Percentiles rank a stretch among this genome's conserved stretches.
Conservation (phyloP, 2,888 invertebrate genomes). For the Poecilus cupreus region DNA sequence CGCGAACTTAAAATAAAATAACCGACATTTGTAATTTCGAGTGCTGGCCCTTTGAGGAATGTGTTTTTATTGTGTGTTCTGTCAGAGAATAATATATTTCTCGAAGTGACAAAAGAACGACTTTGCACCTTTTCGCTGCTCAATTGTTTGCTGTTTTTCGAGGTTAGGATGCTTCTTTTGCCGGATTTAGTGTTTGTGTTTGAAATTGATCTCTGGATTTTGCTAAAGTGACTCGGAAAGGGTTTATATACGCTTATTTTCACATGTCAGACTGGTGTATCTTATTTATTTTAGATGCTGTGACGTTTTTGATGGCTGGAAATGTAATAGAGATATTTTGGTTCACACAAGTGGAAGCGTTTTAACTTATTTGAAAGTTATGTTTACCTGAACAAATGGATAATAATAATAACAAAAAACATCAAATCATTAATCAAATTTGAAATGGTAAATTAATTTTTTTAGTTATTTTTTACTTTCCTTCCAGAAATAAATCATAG, state of each 20-base stretch:
- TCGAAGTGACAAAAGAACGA: slow-evolving; percentile 24
- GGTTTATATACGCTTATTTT: slow-evolving; percentile 29
- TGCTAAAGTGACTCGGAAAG: slow-evolving; percentile 5
- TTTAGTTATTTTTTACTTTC: too few species aligned
- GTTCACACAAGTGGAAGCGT: too few species aligned
- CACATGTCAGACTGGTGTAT: background rate
- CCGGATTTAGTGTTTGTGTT: background rate
- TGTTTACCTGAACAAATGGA: too few species aligned
- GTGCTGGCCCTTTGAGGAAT: slow-evolving; percentile 15
- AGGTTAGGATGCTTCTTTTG: background rate
- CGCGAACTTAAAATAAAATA: slow-evolving; percentile 45
- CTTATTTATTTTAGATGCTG: background rate
- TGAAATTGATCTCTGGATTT: slow-evolving; percentile 39
- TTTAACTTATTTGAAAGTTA: too few species aligned
- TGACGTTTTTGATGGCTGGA: background rate
- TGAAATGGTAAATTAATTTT: too few species aligned
- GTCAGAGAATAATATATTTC: slow-evolving; percentile 45
- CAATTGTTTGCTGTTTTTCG: slow-evolving; percentile 7
- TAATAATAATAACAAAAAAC: too few species aligned
- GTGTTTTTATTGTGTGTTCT: slow-evolving; percentile 50
- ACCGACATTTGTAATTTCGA: slow-evolving; percentile 54
- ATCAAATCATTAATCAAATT: too few species aligned
- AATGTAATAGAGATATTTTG: background rate
- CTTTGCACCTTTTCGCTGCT: slow-evolving; percentile 11
- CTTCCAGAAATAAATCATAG: too few species aligned